Evolutionary conservation across 2,113 vertebrate genomes (phyloP), one percentile per base, ranked within the genome.

Genomic region (Etheostoma spectabile): DNA sequence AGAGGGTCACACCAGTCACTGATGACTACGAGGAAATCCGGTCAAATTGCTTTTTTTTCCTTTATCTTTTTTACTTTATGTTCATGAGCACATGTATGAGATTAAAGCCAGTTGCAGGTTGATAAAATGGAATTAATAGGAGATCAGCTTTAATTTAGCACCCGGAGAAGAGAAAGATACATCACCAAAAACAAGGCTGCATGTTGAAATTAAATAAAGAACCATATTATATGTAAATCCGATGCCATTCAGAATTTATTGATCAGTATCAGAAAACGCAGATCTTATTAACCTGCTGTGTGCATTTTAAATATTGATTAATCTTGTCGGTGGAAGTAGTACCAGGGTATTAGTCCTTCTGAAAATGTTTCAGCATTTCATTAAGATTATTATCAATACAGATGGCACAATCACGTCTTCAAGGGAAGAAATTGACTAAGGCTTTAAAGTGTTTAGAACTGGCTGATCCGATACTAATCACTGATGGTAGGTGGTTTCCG

Each of bases 21-120:
- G 67, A 16, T 14, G 53, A 71, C 45, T 30, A 19, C n/a, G n/a
- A 22, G 38, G 60, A 84, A 80, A 68, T 62, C 15, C 71, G 64
- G 18, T 64, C 69, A 60, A 65, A 73, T 12, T 21, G 33, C 35
- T 76, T 64, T 61, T 24, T 79, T 81, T 74, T 38, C 27, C 30
- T 30, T 30, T 11, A 10, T 42, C 6, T 8, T 15, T 45, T 30
- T 69, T 19, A 18, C 56, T 56, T 48, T 8, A 35, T 51, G 68
- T 71, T 48, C 55, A 13, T 12, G 33, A 22, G 8, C 42, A 67
- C 33, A 2, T 11, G 11, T 35, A 21, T 19, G 53, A 60, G 68
- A 77, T 83, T 67, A 80, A 55, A 66, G 21, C 27, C n/a, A 2
- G 13, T 1, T 59, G 24, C 19, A 45, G 62, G 48, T 55, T 2